Evolutionary conservation across 2,888 invertebrate genomes (phyloP), one percentile per base, ranked within the genome.

Genomic region (Tinea semifulvella): DNA sequence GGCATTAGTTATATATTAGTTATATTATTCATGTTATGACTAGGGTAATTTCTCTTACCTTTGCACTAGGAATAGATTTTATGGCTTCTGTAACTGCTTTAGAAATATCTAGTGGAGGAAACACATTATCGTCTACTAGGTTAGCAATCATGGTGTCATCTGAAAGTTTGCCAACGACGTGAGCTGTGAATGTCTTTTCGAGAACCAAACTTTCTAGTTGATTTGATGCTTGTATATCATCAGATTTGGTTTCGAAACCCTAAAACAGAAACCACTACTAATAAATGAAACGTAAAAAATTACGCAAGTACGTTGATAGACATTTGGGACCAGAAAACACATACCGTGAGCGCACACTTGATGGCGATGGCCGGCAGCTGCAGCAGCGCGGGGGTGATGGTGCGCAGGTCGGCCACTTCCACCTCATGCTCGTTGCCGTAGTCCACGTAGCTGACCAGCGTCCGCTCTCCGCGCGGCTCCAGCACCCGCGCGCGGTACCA

Each of bases 361-460:
- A 92, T 82, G 0, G 92, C 92, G 67, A 92, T 92, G 1, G 88
- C 86, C 14, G 87, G 85, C 46, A 91, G 69, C 50, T 73, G 79
- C 3, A 91, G 72, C 49, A 89, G 76, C 45, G 87, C 85, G 3
- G 85, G 82, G 3, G 86, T 84, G 17, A 92, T 88, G 16, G 80
- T 74, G 48, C 88, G 85, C 19, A 92, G 66, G 27, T 85, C 71
- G 8, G 80, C 71, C 1, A 80, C 63, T 4, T 82, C 66, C 1
- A 94, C 86, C n/a, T 84, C 84, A 61, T 95, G 96, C 57, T 92
- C 90, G 70, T 98, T 98, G 4, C 98, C 98, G 73, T 92, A 99
- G 75, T 99, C 98, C 11, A 98, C 89, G 72, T 95, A 98, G 2
- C 88, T 82, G 1, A 98, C 90, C 45, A 85, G 74, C 1, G 88